A percentile compares a stretch with the other conserved stretches of the same genome.
phyloP scores from a whole-genome alignment of 2,888 invertebrate genomes.

The Micropterix aruncella region DNA sequence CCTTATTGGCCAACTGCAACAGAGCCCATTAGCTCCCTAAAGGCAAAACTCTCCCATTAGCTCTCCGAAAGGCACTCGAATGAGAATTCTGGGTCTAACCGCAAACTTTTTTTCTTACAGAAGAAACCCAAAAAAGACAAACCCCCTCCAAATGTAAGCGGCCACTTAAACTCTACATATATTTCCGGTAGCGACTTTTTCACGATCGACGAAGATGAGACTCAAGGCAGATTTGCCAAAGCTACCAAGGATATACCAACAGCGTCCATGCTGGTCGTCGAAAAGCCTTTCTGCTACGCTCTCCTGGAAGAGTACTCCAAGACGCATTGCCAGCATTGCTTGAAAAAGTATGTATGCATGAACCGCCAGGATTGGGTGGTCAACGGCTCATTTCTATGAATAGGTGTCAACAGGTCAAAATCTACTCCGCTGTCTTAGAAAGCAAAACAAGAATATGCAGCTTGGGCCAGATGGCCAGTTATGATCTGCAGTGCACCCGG shows the following conservation, averaged over 20 bases:
- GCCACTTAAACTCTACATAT: conserved; percentile 30
- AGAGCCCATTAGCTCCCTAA: too few relatives aligned
- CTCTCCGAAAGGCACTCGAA: too few relatives aligned
- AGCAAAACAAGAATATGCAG: conserved; percentile 2
- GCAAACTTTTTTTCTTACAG: too few relatives aligned
- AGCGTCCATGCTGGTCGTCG: conserved; percentile 59
- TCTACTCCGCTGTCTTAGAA: background rate
- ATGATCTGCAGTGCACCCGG: too few relatives aligned
- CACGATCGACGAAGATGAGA: conserved; percentile 42
- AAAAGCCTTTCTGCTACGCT: conserved; percentile 57
- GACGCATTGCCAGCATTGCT: conserved; percentile 61
- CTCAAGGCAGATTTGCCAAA: conserved; percentile 58
- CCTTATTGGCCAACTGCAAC: too few relatives aligned
- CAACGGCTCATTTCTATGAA: conserved; percentile 1
- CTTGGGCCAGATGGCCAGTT: too few relatives aligned
- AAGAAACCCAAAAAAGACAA: too few relatives aligned
- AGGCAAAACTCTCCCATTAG: too few relatives aligned
- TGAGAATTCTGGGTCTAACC: too few relatives aligned
- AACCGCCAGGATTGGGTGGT: background rate
- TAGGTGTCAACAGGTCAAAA: background rate
- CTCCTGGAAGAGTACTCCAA: conserved; percentile 50
- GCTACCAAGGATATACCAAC: conserved; percentile 54
- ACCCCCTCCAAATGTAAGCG: conserved; percentile 27
- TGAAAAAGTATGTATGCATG: conserved; percentile 34
- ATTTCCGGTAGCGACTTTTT: conserved; percentile 49